Evolutionary conservation across 2,113 vertebrate species (phyloP), one percentile per base, ranked within the genome.

Genomic region (Columbina picui): DNA sequence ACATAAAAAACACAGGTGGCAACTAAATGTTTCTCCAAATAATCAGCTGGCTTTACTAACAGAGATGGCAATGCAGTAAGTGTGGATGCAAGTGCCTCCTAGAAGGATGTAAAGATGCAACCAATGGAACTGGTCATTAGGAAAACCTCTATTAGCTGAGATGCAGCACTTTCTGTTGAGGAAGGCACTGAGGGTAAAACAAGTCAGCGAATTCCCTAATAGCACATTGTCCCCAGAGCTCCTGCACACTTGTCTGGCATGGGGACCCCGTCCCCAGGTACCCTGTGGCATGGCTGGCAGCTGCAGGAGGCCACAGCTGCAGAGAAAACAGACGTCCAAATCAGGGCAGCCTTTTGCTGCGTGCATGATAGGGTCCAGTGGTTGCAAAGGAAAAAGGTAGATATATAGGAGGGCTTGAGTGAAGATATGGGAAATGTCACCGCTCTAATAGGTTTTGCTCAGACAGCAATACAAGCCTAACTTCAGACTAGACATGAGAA

Each of bases 11-110:
- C 10, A 34, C 18, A 20, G 13, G 21, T 6, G 12, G 45, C 10
- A 47, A 57, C 26, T 9, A 12, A 61, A 27, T 1, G 0, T 39
- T 55, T 53, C 56, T 19, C 36, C n/a, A 34, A 49, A 19, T 14
- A 49, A 49, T 30, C 34, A 26, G 19, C 65, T 71, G 43, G 41
- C 36, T 39, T 21, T 59, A 64, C 39, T 38, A 36, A 49, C 29
- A 41, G 27, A 70, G 53, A 4, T 3, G 61, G 55, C 23, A 68
- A 60, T 16, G 7, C 16, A 41, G 29, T 12, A 41, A 5, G 1
- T 69, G 11, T 65, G 45, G 47, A 64, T 30, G 20, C 0, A 0
- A 57, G 27, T 16, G 7, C 52, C 65, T 74, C 50, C 56, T 41
- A 61, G 29, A 1, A 39, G 38, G 26, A 75, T 70, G 41, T 57